Evolutionary conservation across 1,140 invertebrate genomes (phyloP), one percentile per base, ranked within the genome.

Genomic region (Drosophila ambigua): DNA sequence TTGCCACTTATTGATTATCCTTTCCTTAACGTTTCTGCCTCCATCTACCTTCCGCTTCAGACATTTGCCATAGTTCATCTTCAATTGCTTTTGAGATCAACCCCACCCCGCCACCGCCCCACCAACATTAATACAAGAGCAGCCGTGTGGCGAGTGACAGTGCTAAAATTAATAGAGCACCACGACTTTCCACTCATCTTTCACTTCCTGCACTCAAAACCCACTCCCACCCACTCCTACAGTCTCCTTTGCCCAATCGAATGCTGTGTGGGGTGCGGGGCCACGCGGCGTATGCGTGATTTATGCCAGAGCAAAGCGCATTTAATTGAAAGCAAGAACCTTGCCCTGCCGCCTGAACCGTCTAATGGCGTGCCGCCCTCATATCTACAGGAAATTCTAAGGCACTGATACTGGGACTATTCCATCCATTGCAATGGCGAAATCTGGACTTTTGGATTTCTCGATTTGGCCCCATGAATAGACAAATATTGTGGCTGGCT

Each of bases 401-500:
- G 2, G 20, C 1, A 20, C 20, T 20, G 20, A 20, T 20, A 2
- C 20, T 20, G 20, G 20, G 20, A 20, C 20, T 20, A 20, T 20
- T 20, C 20, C 53, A 77, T 63, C 61, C 73, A 20, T 20, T 20
- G 20, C 20, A 20, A 45, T 55, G 45, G 28, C 28, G 4, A 28
- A 61, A 76, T 76, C 50, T 52, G 39, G 61, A 71, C 72, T 81
- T 77, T 41, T 7, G 54, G 62, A 61, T 57, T 75, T 53, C 35
- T 45, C 44, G 53, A 66, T 57, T 75, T 79, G 45, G 58, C 39
- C 44, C 72, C 61, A 72, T 81, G 78, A 81, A 77, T 77, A 77
- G 78, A 77, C 79, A 81, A 81, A 81, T 81, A 81, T 81, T 81
- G 73, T 77, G 78, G 67, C 59, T 81, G 78, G 61, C 78, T 81